Evolutionary conservation across 2,888 invertebrate species (phyloP).

Genomic region (Phlogophora meticulosa): DNA sequence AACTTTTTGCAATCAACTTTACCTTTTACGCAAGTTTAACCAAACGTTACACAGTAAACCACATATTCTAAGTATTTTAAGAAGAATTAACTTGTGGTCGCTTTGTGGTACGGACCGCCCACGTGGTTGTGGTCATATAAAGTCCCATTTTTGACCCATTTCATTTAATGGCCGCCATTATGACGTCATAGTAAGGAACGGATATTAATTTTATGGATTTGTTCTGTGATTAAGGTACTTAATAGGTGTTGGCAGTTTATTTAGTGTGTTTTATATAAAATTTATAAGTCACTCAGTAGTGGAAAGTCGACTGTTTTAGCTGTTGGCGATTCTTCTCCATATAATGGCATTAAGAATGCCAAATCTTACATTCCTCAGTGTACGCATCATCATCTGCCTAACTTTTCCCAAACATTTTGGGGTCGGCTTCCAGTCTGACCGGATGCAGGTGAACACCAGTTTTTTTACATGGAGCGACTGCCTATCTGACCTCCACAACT

Average conservation of each 20-base stretch:
- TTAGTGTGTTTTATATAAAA: neutral
- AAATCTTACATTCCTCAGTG: no score
- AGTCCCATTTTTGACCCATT: constrained; percentile 62
- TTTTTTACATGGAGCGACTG: no score
- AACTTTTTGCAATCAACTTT: constrained; percentile 43
- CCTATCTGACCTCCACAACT: no score
- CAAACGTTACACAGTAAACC: constrained; percentile 43
- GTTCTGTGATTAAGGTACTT: constrained; percentile 40
- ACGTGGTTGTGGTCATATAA: constrained; percentile 48
- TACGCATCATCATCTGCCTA: no score
- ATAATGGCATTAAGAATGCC: no score
- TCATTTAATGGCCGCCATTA: constrained; percentile 61
- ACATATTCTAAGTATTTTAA: constrained; percentile 56
- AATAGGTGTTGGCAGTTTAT: neutral
- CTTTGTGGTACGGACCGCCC: constrained; percentile 64
- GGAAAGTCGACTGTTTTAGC: no score
- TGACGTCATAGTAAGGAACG: constrained; percentile 57
- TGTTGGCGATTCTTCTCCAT: no score
- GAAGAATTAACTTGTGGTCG: constrained; percentile 60
- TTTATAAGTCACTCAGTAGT: neutral
- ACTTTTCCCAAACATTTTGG: no score
- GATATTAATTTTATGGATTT: constrained; percentile 59
- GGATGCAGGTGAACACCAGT: no score
- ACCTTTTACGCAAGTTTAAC: constrained; percentile 26
- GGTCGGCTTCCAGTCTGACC: no score